A percentile compares a stretch with the other conserved stretches of the same genome.
phyloP scores from a whole-genome alignment of 1,140 invertebrate genomes.

The Pararge aegeria region DNA sequence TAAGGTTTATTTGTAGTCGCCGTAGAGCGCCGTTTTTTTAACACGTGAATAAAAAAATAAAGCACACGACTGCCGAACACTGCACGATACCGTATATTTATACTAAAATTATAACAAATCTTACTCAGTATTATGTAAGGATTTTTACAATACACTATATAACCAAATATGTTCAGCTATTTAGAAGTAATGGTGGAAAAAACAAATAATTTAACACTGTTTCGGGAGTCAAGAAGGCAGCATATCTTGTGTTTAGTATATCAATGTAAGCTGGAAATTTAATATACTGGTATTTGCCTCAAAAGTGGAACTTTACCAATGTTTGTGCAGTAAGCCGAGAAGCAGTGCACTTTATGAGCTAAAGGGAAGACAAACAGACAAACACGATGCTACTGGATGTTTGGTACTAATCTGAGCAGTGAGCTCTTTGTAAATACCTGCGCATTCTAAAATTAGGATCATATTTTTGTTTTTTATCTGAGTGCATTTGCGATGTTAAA shows the following conservation, averaged over 20 bases:
- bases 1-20: too few species aligned
- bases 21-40: too few species aligned
- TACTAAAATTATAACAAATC: too few species aligned
- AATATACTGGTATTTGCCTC: conserved; percentile 16
- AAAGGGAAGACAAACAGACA: conserved; percentile 21
- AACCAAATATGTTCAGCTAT: too few species aligned
- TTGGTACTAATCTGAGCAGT: conserved; percentile 12
- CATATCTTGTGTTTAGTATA: not conserved
- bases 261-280: conserved; percentile 7
- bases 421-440: conserved; percentile 9
- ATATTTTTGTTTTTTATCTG: not conserved
- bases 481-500: not conserved
- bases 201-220: too few species aligned
- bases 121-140: too few species aligned
- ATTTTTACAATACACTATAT: too few species aligned
- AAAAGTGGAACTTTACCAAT: conserved; percentile 21
- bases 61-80: too few species aligned
- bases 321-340: conserved; percentile 26
- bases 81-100: too few species aligned
- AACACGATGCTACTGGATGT: conserved; percentile 11
- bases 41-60: too few species aligned
- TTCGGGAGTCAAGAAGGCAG: not conserved
- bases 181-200: too few species aligned
- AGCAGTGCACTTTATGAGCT: conserved; percentile 23
- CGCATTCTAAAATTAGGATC: conserved; percentile 16